Conservation (phyloP, 2,113 vertebrate species). For the Myocastor coypus region DNA sequence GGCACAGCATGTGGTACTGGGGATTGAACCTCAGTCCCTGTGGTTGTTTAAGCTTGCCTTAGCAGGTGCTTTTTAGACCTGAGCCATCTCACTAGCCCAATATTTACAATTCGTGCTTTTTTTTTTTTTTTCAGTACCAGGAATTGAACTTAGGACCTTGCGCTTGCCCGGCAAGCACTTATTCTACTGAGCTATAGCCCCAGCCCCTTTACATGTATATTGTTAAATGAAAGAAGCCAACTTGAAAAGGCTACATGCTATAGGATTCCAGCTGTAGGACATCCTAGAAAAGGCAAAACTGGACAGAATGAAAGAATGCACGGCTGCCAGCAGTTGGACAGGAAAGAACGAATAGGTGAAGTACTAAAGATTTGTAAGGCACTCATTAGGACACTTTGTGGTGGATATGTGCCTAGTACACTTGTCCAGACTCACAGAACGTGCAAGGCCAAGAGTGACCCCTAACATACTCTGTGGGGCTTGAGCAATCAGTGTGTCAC, state of each 20-base stretch:
- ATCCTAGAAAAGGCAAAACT: neutral
- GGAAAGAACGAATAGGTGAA: neutral
- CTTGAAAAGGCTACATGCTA: neutral
- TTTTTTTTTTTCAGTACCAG: too few species aligned
- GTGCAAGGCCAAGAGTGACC: neutral
- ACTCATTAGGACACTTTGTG: neutral
- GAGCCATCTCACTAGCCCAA: too few species aligned
- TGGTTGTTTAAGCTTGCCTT: too few species aligned
- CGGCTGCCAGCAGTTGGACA: neutral
- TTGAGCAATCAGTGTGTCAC: neutral
- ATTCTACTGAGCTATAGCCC: too few species aligned
- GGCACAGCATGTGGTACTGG: too few species aligned
- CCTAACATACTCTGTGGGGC: neutral
- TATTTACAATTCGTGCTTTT: too few species aligned
- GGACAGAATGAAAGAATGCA: neutral
- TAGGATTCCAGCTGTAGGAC: rapidly evolving
- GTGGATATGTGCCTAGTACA: too few species aligned
- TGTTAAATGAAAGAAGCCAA: neutral
- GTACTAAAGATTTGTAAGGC: neutral
- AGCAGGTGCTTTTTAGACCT: too few species aligned
- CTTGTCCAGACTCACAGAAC: neutral
- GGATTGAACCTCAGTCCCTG: too few species aligned
- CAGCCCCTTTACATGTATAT: neutral
- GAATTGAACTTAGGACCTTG: too few species aligned
- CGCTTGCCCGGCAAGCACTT: too few species aligned